A percentile compares a stretch with the other conserved stretches of the same genome.
Evolutionary conservation across 2,113 vertebrate genomes (phyloP).

Genomic region (Corythornis madagascariensis): DNA sequence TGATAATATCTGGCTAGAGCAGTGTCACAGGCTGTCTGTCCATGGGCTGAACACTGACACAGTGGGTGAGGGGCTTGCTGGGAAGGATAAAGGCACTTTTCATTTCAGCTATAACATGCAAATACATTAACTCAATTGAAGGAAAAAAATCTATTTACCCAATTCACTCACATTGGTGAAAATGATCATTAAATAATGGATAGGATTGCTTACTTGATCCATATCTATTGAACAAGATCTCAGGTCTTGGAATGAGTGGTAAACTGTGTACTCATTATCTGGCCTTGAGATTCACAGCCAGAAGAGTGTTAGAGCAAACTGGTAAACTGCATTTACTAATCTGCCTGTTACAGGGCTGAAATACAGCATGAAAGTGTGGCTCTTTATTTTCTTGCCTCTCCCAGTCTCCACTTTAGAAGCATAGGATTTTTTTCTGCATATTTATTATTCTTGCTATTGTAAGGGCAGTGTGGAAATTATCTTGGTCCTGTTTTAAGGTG

Average conservation of each 20-base stretch:
- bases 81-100: background rate
- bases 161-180: background rate
- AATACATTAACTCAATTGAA: background rate
- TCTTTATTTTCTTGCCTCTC: background rate
- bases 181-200: background rate
- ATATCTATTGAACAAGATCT: background rate
- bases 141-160: background rate
- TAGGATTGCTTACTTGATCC: background rate
- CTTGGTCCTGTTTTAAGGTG: background rate
- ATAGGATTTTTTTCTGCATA: background rate
- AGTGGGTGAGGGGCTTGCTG: background rate
- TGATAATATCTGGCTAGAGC: background rate
- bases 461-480: background rate
- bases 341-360: background rate
- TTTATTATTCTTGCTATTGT: background rate
- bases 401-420: background rate
- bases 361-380: background rate
- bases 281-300: background rate
- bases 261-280: background rate
- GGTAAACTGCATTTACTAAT: background rate
- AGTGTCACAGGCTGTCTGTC: background rate
- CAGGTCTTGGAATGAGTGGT: background rate
- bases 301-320: background rate
- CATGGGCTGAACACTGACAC: background rate
- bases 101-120: background rate